Evolutionary conservation across 2,888 invertebrate genomes (phyloP).

Genomic region (Sturmia bella): DNA sequence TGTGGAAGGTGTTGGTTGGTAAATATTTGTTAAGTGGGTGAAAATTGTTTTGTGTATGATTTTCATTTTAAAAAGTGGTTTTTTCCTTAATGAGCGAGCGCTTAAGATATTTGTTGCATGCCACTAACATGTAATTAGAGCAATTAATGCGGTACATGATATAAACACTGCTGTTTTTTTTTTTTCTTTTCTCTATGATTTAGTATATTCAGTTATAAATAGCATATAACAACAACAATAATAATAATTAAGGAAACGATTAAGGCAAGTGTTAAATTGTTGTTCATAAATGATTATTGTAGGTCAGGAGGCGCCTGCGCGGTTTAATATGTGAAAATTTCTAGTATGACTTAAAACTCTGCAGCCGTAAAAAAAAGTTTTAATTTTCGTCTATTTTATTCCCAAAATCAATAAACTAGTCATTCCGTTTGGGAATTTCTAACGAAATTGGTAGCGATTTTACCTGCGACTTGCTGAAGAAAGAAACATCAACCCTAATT

Average conservation of each 20-base stretch:
- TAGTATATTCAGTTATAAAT: no score
- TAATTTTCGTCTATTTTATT: no score
- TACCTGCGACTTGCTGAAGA: not conserved
- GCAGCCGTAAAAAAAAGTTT: no score
- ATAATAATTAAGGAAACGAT: not conserved
- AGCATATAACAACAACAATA: no score
- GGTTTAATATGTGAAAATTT: constrained; percentile 1
- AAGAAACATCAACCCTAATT: not conserved
- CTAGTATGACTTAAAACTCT: no score
- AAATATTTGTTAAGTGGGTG: constrained; percentile 57
- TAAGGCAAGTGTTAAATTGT: constrained; percentile 46
- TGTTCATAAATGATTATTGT: constrained; percentile 42
- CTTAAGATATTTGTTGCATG: constrained; percentile 25
- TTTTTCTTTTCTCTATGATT: constrained; percentile 20
- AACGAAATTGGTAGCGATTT: no score
- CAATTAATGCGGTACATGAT: constrained; percentile 46
- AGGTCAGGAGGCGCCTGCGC: constrained; percentile 18
- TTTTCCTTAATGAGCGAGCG: not conserved
- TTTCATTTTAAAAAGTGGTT: constrained; percentile 5
- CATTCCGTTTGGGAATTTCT: no score
- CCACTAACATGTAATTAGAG: constrained; percentile 46
- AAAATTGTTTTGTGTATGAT: constrained; percentile 2
- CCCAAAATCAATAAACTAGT: no score
- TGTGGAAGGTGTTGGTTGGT: constrained; percentile 41
- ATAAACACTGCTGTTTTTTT: constrained; percentile 43